phyloP scores from a whole-genome alignment of 35 echinoderm and acorn worm genomes.

The Amphiura filiformis region DNA sequence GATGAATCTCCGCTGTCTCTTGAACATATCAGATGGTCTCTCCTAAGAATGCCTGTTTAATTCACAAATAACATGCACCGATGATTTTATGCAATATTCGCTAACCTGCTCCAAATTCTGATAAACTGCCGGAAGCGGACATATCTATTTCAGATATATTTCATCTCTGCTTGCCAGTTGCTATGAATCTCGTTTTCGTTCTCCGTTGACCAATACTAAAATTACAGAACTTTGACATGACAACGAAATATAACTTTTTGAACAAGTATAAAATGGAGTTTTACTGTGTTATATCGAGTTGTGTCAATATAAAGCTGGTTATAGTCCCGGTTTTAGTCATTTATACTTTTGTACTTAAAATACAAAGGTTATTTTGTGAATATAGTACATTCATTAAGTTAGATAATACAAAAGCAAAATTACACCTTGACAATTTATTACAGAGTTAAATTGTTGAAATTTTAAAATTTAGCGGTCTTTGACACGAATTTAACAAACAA shows the following conservation, averaged over 20 bases:
- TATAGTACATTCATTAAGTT: too few species aligned
- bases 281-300: not conserved
- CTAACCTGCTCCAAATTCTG: not conserved
- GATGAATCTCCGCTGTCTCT: not conserved
- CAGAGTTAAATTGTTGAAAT: too few species aligned
- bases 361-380: too few species aligned
- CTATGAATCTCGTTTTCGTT: slow-evolving; percentile 10
- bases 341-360: too few species aligned
- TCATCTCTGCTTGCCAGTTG: not conserved
- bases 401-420: too few species aligned
- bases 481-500: too few species aligned
- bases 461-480: too few species aligned
- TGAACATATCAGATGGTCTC: not conserved
- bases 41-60: not conserved
- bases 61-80: slow-evolving; percentile 11
- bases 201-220: not conserved
- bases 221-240: slow-evolving; percentile 1
- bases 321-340: too few species aligned
- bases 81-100: not conserved
- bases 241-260: not conserved
- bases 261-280: not conserved
- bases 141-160: slow-evolving; percentile 12
- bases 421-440: too few species aligned
- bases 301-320: too few species aligned
- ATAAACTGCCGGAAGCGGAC: not conserved